Evolutionary conservation across 35 echinoderm and acorn worm species (phyloP), one percentile per base, ranked within the genome.

Genomic region (Hemicentrotus pulcherrimus): DNA sequence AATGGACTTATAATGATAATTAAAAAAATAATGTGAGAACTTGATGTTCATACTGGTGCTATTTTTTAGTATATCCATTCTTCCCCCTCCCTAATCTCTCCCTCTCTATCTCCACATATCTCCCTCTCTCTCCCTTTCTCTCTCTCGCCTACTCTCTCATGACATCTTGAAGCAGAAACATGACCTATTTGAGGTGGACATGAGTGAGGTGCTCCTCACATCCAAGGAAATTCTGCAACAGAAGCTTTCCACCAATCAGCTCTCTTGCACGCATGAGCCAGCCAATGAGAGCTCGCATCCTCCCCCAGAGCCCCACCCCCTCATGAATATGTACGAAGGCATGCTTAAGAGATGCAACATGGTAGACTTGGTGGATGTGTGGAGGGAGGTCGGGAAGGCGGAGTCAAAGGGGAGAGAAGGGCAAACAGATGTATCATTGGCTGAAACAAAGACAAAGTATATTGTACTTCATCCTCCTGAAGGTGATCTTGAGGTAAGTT

Each of bases 341-440:
- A 96, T 97, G 86, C 55, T 96, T 16, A 48, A 95, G 31, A 95
- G 88, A 31, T 97, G 95, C 55, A 94, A 94, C 28, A 96, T 95
- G 96, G 94, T 97, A 48, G 97, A 97, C 46, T n/a, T 96, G 24
- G 16, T 96, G 18, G 97, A 97, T 85, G 94, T 97, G 12, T 91
- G 47, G 12, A 78, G 12, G 46, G 88, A 88, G 94, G 97, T 97
- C 0, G 94, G 94, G 47, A 85, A 47, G 9, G 86, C 85, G 95
- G 52, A 93, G 48, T 35, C 46, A 31, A 86, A 91, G 70, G 22
- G 18, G 31, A 48, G 47, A 30, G 92, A 95, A 60, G 85, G 46
- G 19, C 15, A 28, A 3, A 28, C 24, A 13, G 30, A 31, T 85
- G 91, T 85, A 47, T 94, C 46, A 16, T 45, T 33, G 35, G 55